A percentile compares a stretch with the other conserved stretches of the same genome.
Conservation (phyloP, 2,888 invertebrate genomes). For the Sinopyrophorus schimmeli region DNA sequence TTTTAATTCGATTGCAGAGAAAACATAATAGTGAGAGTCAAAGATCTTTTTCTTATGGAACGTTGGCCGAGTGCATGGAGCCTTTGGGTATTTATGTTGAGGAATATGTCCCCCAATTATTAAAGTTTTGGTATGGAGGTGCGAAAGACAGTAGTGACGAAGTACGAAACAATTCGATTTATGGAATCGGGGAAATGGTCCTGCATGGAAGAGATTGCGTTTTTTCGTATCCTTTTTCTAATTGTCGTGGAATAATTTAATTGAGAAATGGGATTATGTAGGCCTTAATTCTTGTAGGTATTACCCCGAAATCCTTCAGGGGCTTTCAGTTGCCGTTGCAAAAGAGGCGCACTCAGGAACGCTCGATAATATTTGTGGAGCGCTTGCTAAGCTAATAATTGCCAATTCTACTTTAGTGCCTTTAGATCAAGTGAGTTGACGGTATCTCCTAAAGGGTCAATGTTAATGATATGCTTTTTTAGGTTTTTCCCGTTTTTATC, state of each 20-base stretch:
- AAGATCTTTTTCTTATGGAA: conserved; percentile 72
- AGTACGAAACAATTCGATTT: conserved; percentile 77
- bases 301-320: conserved; percentile 67
- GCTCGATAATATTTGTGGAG: conserved; percentile 78
- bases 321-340: conserved; percentile 66
- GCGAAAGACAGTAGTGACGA: conserved; percentile 67
- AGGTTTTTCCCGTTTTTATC: conserved; percentile 73
- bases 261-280: too few species aligned
- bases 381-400: conserved; percentile 72
- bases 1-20: conserved; percentile 65
- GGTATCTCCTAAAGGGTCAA: neutral
- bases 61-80: conserved; percentile 72
- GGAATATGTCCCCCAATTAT: conserved; percentile 63
- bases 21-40: conserved; percentile 67
- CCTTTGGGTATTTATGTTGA: conserved; percentile 61
- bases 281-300: conserved; percentile 55
- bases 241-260: neutral
- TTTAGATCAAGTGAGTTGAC: conserved; percentile 62
- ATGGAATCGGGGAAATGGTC: conserved; percentile 74
- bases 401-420: conserved; percentile 67
- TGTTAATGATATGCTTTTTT: conserved; percentile 5
- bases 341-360: conserved; percentile 68
- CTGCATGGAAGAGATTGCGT: conserved; percentile 66
- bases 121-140: conserved; percentile 65
- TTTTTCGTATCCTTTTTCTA: conserved; percentile 60